A percentile compares a stretch with the other conserved stretches of the same genome.
These are phyloP conservation scores for Dysmachus trigonus DNA, from an alignment of 2,888 invertebrate species.

Conservation along the genomic window DNA sequence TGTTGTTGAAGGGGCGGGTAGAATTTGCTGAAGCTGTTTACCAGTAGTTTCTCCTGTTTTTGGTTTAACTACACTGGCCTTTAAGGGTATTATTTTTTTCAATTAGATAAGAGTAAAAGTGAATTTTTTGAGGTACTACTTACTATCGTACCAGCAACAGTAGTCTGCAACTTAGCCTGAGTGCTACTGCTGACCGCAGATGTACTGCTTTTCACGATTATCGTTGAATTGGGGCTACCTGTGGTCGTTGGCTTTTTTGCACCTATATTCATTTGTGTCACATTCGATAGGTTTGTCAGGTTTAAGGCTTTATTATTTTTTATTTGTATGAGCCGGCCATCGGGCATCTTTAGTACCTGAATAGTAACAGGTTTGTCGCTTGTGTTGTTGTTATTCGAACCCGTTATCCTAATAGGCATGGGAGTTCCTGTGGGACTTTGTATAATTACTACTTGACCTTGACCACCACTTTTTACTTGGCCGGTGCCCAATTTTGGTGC, in stretches of 20 bases:
- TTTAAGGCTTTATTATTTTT: conserved; percentile 52
- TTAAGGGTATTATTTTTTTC: conserved; percentile 22
- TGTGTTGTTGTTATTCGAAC: background rate
- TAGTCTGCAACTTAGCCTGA: background rate
- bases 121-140: background rate
- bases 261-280: background rate
- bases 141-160: background rate
- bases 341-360: conserved; percentile 56
- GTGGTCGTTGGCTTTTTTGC: background rate
- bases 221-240: background rate
- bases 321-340: conserved; percentile 54
- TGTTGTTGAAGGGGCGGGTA: background rate
- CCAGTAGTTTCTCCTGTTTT: conserved; percentile 10
- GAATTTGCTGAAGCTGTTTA: background rate
- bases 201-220: background rate
- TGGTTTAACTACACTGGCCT: conserved; percentile 43
- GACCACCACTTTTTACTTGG: background rate
- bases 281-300: conserved; percentile 43
- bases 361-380: conserved; percentile 52
- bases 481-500: conserved; percentile 34
- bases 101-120: background rate
- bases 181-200: background rate
- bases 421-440: conserved; percentile 47
- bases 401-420: conserved; percentile 45
- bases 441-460: conserved; percentile 47